Percentiles rank a stretch among this genome's conserved stretches.
phyloP scores from a whole-genome alignment of 1,140 invertebrate genomes.

The Anastatus disparis region DNA sequence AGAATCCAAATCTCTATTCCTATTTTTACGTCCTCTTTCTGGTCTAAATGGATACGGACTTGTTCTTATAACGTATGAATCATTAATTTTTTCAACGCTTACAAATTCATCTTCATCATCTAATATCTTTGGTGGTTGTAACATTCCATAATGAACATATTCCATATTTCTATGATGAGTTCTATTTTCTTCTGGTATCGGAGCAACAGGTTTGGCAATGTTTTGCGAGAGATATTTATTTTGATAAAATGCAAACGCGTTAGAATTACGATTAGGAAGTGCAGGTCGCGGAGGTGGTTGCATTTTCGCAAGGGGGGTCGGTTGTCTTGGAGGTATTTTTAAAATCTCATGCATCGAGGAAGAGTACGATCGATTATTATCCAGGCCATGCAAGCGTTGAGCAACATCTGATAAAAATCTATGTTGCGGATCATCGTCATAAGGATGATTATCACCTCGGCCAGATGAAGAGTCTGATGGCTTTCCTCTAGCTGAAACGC shows the following conservation, averaged over 20 bases:
- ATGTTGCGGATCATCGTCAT: conserved; percentile 31
- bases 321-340: neutral
- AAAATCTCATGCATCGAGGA: conserved; percentile 46
- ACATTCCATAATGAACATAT: conserved; percentile 18
- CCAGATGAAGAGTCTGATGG: conserved; percentile 48
- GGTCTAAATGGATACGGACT: conserved; percentile 60
- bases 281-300: neutral
- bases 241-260: too few relatives aligned
- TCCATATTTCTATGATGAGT: conserved; percentile 16
- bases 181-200: neutral
- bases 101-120: conserved; percentile 59
- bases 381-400: conserved; percentile 51
- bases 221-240: too few relatives aligned
- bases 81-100: conserved; percentile 53
- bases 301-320: neutral
- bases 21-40: conserved; percentile 44
- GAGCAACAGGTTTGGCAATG: too few relatives aligned
- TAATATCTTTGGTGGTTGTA: neutral
- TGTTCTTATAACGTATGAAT: conserved; percentile 56
- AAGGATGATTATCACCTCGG: conserved; percentile 61
- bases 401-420: neutral
- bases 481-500: conserved; percentile 55
- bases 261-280: neutral
- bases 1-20: neutral
- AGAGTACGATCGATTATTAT: conserved; percentile 36